Conservation (phyloP, 2,113 vertebrate species). For the Pholis gunnellus region DNA sequence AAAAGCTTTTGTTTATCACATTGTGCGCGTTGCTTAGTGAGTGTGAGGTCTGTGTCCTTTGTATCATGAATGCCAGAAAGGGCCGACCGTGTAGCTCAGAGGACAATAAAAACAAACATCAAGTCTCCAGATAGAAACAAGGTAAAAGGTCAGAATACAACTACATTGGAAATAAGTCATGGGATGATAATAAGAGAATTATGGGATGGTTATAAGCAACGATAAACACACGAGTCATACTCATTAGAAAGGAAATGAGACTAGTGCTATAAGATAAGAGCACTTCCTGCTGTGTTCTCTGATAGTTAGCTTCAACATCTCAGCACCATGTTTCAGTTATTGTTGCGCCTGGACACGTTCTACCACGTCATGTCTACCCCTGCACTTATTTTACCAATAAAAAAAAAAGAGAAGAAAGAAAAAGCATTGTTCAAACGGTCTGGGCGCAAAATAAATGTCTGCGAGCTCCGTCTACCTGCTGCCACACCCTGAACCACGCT, state of each 20-base stretch:
- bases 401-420: not conserved
- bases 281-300: slow-evolving; percentile 49
- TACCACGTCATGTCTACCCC: not conserved
- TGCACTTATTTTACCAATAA: not conserved
- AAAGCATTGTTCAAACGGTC: not conserved
- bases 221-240: not conserved
- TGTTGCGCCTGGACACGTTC: slow-evolving; percentile 17
- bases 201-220: not conserved
- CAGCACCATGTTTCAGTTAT: not conserved
- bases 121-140: not conserved
- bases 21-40: not conserved
- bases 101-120: not conserved
- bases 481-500: slow-evolving; percentile 25
- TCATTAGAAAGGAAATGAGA: slow-evolving; percentile 32
- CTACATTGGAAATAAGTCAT: not conserved
- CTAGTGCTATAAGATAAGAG: slow-evolving; percentile 42
- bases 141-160: not conserved
- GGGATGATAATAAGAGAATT: not conserved
- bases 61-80: not conserved
- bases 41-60: not conserved
- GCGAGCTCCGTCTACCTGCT: not conserved
- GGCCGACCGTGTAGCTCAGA: not conserved
- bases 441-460: not conserved
- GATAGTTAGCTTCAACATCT: slow-evolving; percentile 24
- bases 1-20: not conserved